Percentiles rank a stretch among this genome's conserved stretches.
Evolutionary conservation across 2,888 invertebrate genomes (phyloP).

Genomic region (Halictus quadricinctus): DNA sequence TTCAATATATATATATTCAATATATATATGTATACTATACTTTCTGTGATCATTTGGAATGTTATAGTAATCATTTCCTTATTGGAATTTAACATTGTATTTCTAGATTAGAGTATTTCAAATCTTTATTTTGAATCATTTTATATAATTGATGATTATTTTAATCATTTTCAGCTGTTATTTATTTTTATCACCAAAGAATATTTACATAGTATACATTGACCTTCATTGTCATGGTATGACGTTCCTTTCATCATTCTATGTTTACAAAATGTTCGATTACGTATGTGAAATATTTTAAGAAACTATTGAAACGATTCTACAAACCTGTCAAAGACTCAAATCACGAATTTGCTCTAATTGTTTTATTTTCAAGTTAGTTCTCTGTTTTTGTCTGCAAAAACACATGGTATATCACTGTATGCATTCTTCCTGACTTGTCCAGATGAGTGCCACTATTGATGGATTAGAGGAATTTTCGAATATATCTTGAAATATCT

Average conservation of each 20-base stretch:
- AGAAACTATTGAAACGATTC: neutral
- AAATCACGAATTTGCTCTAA: neutral
- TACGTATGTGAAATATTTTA: neutral
- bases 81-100: constrained; percentile 44
- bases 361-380: neutral
- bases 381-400: neutral
- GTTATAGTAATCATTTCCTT: constrained; percentile 56
- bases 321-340: neutral
- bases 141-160: constrained; percentile 28
- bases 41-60: constrained; percentile 61
- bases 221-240: constrained; percentile 44
- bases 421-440: neutral
- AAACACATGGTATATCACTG: neutral
- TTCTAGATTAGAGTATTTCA: constrained; percentile 21
- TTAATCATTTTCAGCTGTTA: constrained; percentile 34
- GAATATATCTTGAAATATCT: neutral
- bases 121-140: constrained; percentile 33
- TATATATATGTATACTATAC: constrained; percentile 50
- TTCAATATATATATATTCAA: constrained; percentile 39
- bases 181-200: constrained; percentile 58
- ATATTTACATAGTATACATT: constrained; percentile 25
- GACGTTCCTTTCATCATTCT: constrained; percentile 54
- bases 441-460: neutral
- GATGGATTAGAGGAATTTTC: neutral
- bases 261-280: constrained; percentile 3